Evolutionary conservation across 2,113 vertebrate species (phyloP).

Genomic region (Lepus europaeus): DNA sequence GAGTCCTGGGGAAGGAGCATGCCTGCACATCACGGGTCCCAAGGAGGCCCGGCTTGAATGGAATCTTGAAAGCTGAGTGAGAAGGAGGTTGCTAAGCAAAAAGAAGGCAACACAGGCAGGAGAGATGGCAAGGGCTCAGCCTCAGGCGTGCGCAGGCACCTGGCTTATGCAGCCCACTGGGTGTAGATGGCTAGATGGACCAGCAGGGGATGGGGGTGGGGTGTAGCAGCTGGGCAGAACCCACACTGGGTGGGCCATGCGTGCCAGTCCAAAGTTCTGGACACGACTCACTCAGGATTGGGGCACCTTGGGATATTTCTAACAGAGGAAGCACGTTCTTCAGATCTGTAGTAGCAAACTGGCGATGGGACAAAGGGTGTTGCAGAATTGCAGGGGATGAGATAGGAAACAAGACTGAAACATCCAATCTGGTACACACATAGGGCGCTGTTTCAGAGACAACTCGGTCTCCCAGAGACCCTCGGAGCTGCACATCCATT

Average conservation of each 20-base stretch:
- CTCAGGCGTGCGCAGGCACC: neutral
- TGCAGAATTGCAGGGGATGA: neutral
- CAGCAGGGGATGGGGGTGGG: neutral
- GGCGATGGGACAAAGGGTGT: neutral
- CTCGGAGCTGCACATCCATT: no score
- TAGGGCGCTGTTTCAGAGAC: neutral
- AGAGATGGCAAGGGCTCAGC: neutral
- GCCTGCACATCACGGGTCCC: neutral
- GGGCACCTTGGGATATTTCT: neutral
- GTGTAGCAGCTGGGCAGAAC: neutral
- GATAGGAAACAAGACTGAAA: neutral
- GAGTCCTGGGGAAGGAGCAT: neutral
- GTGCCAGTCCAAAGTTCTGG: neutral
- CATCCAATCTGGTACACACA: neutral
- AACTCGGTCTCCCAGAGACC: neutral
- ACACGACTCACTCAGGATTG: neutral
- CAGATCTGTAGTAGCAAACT: neutral
- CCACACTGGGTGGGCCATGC: no score
- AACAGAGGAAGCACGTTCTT: neutral
- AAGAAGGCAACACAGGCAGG: neutral
- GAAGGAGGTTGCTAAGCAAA: neutral
- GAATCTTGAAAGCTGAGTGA: neutral
- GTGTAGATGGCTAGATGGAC: neutral
- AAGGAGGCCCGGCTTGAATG: neutral
- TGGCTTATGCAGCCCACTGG: neutral